phyloP scores from a whole-genome alignment of 2,113 vertebrate genomes.

The Bubalus kerabau region DNA sequence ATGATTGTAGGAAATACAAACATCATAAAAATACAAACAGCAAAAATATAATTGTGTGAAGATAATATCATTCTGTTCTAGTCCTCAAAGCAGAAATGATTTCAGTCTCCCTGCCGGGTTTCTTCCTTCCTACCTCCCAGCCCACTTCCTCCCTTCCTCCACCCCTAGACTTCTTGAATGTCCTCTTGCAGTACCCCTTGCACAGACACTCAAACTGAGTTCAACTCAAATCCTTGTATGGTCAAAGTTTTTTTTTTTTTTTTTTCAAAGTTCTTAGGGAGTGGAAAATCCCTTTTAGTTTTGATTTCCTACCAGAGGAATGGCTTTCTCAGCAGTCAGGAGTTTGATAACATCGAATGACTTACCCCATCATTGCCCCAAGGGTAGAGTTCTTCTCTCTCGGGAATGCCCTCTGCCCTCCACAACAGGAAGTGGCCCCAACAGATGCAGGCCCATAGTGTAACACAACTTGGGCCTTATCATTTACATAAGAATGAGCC shows the following conservation, averaged over 20 bases:
- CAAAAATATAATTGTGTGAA: not conserved
- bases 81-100: not conserved
- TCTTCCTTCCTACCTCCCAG: not conserved
- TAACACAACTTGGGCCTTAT: not conserved
- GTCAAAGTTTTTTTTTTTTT: no score
- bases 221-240: not conserved
- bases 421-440: not conserved
- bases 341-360: not conserved
- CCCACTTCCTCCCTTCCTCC: no score
- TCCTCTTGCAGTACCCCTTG: not conserved
- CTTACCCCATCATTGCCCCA: no score
- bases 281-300: not conserved
- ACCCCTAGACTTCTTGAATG: not conserved
- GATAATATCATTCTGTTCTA: not conserved
- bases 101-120: not conserved
- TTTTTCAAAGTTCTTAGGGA: not conserved
- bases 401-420: not conserved
- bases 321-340: not conserved
- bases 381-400: not conserved
- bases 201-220: not conserved
- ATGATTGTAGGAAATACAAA: not conserved
- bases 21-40: not conserved
- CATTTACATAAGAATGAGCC: not conserved
- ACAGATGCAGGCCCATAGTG: not conserved
- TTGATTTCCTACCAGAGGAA: constrained; percentile 10